Base-by-base conservation (phyloP, 2,797 vertebrate species). In the Okamejei kenojei region DNA sequence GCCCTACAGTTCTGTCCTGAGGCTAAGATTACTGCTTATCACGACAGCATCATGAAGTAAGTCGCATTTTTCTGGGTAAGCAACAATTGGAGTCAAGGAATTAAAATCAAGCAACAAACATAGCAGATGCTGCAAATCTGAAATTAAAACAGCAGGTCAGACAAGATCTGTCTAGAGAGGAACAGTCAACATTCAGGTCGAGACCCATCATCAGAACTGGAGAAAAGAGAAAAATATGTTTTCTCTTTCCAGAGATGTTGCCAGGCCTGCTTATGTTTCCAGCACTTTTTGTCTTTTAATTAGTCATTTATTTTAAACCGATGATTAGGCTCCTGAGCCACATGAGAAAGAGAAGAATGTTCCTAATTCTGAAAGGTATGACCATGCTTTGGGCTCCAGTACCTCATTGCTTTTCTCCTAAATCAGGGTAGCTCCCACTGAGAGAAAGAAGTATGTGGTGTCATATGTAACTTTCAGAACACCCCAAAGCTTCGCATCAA, bases 21-120 rank as follows among this genome's bases (percentile, higher is more conserved):
- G 94, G 99, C 99, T 92, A 98, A 97, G 94, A 99, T 99, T 94
- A 97, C 96, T 93, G 98, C 99, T 93, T 99, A 99, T 95, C 99
- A 99, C 93, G 99, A 99, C 97, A 99, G 98, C 96, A 96, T 99
- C 95, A 99, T 98, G 98, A 99, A 99, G 99, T 99, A 95, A 95
- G 98, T 95, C 94, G 94, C 94, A 94, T 94, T 63, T 88, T 88
- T 63, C 58, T 86, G 58, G 29, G n/a, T n/a, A 13, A 58, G 19
- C 61, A 68, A 68, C 58, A 38, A 7, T 2, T n/a, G 61, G 71
- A 74, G 17, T 26, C 23, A 74, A 0, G 19, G 68, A 71, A 71
- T 71, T 2, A 71, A 71, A 71, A 54, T 54, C 45, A 54, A 74
- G 45, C 45, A 54, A 54, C 45, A 74, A 74, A 74, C 71, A 74